Base-by-base conservation (phyloP, 2,797 vertebrate species). In the Mycteria americana region DNA sequence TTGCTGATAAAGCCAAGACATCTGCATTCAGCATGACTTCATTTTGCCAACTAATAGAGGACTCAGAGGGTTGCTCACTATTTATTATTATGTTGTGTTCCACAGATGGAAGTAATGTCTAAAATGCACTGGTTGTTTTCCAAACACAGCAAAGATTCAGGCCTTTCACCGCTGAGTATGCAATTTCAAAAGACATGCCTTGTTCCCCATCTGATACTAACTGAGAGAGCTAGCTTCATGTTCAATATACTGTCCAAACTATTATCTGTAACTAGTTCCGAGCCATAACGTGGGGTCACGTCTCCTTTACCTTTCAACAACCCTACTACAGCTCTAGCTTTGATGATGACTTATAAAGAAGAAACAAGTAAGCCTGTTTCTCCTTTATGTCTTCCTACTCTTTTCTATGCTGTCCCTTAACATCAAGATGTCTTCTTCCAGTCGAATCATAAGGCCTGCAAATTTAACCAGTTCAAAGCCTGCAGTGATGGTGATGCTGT, bases 51-150 rank as follows among this genome's bases (percentile, higher is more conserved):
- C 43, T 80, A 84, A 74, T 48, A 83, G 33, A 78, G 74, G 64
- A 62, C 75, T 80, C 68, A 45, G 84, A 82, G 74, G 37, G 33
- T 72, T 83, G 56, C 45, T 95, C 45, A 9, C 45, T 85, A 31
- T 85, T 84, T 84, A 81, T 94, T 91, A 74, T 57, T 77, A 88
- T 64, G 90, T 88, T 87, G 64, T 83, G 46, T 79, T 95, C 63
- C 28, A 85, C 86, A 95, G 84, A 95, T 95, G 93, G 93, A 94
- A 93, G 53, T 48, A 89, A 91, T 77, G 72, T 87, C 83, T 92
- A 54, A 93, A 95, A 85, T 0, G 2, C 19, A 72, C 37, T 37
- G 23, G 35, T 89, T 70, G 60, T 92, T 89, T 94, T 94, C 84
- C 75, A 94, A 95, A 92, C 57, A 80, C 50, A 83, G 86, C 72